phyloP scores from a whole-genome alignment of 2,888 invertebrate species.

The Alloscopus bannaensis region DNA sequence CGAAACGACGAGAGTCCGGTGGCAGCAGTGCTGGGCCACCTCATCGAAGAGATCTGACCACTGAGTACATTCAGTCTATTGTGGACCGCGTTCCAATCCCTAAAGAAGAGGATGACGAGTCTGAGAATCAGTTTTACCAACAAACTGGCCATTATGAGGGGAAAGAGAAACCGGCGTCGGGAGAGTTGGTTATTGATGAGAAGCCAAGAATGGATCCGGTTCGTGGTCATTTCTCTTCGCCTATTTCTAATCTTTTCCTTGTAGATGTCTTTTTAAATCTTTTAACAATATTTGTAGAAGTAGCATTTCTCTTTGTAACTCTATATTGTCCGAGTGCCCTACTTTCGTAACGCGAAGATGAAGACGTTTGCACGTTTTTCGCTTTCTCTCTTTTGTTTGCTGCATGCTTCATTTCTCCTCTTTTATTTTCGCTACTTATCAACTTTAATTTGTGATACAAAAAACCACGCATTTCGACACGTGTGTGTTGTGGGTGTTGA shows the following conservation, averaged over 20 bases:
- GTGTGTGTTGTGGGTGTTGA: slow-evolving; percentile 39
- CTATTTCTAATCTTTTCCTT: slow-evolving; percentile 9
- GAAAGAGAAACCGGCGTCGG: slow-evolving; percentile 54
- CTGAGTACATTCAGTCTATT: slow-evolving; percentile 72
- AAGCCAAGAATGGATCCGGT: slow-evolving; percentile 71
- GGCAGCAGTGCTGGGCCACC: slow-evolving; percentile 4
- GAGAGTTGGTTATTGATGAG: slow-evolving; percentile 72
- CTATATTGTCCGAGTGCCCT: slow-evolving; percentile 54
- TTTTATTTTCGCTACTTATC: slow-evolving; percentile 39
- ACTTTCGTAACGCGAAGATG: background rate
- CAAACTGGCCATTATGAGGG: slow-evolving; percentile 12
- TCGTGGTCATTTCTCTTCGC: slow-evolving; percentile 33
- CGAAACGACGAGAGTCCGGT: slow-evolving; percentile 64
- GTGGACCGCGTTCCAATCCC: slow-evolving; percentile 67
- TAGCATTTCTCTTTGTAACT: background rate
- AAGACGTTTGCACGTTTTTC: slow-evolving; percentile 49
- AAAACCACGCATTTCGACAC: slow-evolving; percentile 34
- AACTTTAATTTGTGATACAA: background rate
- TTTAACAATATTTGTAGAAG: background rate
- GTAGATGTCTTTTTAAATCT: background rate
- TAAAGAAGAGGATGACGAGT: slow-evolving; percentile 64
- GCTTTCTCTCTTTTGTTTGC: slow-evolving; percentile 27
- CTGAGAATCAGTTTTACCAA: slow-evolving; percentile 43
- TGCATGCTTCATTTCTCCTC: slow-evolving; percentile 26
- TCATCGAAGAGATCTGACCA: slow-evolving; percentile 67